Evolutionary conservation across 2,888 invertebrate genomes (phyloP).

Genomic region (Dasypolia templi): DNA sequence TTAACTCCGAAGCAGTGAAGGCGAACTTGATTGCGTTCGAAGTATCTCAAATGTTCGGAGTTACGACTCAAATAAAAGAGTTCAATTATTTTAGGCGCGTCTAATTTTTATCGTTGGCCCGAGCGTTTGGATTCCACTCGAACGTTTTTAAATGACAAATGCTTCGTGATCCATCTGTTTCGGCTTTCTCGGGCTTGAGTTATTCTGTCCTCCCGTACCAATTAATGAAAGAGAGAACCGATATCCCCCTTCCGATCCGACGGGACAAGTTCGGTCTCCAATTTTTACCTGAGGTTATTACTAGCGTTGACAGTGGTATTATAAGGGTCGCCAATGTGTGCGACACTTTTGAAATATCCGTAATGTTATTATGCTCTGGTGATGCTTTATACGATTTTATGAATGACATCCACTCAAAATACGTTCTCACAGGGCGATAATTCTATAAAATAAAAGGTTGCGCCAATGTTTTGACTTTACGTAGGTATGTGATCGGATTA

Average conservation of each 20-base stretch:
- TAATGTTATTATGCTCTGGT: slow-evolving; percentile 75
- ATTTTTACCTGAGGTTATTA: slow-evolving; percentile 89
- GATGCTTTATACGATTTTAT: slow-evolving; percentile 72
- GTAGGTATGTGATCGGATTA: slow-evolving; percentile 45
- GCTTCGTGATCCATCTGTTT: slow-evolving; percentile 80
- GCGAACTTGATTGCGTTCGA: slow-evolving; percentile 82
- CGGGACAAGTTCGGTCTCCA: slow-evolving; percentile 82
- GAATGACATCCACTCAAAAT: slow-evolving; percentile 63
- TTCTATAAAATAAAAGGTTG: slow-evolving; percentile 64
- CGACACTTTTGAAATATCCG: slow-evolving; percentile 78
- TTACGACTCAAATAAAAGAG: slow-evolving; percentile 79
- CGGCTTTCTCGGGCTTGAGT: slow-evolving; percentile 69
- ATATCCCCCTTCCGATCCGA: slow-evolving; percentile 77
- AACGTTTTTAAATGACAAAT: slow-evolving; percentile 82
- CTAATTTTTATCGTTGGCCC: slow-evolving; percentile 80
- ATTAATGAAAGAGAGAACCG: slow-evolving; percentile 85
- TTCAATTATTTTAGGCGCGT: slow-evolving; percentile 81
- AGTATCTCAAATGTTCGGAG: slow-evolving; percentile 74
- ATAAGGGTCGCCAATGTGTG: slow-evolving; percentile 81
- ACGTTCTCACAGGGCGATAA: slow-evolving; percentile 60
- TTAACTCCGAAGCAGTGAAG: slow-evolving; percentile 76
- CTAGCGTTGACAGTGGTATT: slow-evolving; percentile 85
- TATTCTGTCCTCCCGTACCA: slow-evolving; percentile 78
- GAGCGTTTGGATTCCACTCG: slow-evolving; percentile 75
- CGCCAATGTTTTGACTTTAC: slow-evolving; percentile 53